A percentile compares a stretch with the other conserved stretches of the same genome.
Conservation (phyloP, 2,113 vertebrate genomes). For the Pyxicephalus adspersus region DNA sequence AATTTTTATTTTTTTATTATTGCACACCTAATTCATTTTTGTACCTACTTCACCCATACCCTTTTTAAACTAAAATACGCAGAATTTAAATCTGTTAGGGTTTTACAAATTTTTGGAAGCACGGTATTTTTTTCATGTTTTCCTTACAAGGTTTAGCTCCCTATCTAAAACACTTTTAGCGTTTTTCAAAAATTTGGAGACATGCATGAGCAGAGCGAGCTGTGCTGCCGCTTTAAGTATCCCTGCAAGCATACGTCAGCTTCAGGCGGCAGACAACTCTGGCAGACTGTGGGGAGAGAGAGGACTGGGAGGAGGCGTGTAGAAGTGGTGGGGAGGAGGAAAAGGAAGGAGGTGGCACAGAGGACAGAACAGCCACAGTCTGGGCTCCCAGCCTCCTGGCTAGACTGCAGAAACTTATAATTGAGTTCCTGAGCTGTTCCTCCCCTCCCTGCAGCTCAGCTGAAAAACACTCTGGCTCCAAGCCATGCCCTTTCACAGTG, state of each 20-base stretch:
- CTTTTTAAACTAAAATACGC: too few species aligned
- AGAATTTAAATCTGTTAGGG: too few species aligned
- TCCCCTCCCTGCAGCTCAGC: slow-evolving; percentile 80
- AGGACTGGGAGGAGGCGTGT: slow-evolving; percentile 61
- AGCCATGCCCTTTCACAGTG: slow-evolving; percentile 79
- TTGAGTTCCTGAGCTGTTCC: slow-evolving; percentile 85
- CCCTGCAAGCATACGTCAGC: slow-evolving; percentile 89
- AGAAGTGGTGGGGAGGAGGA: slow-evolving; percentile 67
- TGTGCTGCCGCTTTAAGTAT: slow-evolving; percentile 82
- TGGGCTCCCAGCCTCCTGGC: slow-evolving; percentile 90
- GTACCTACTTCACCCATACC: too few species aligned
- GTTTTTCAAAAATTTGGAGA: neutral
- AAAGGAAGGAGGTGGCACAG: slow-evolving; percentile 61
- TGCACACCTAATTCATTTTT: too few species aligned
- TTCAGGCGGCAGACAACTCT: slow-evolving; percentile 79
- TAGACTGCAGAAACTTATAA: slow-evolving; percentile 93
- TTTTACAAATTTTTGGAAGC: too few species aligned
- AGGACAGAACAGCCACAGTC: slow-evolving; percentile 84
- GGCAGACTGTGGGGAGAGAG: slow-evolving; percentile 55
- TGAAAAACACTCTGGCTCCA: slow-evolving; percentile 73
- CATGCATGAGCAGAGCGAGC: slow-evolving; percentile 16
- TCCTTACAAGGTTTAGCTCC: too few species aligned
- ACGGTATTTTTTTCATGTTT: too few species aligned
- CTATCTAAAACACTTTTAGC: too few species aligned
- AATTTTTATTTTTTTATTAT: too few species aligned